Conservation (phyloP, 2,113 vertebrate species). For the Saguinus imperator region DNA sequence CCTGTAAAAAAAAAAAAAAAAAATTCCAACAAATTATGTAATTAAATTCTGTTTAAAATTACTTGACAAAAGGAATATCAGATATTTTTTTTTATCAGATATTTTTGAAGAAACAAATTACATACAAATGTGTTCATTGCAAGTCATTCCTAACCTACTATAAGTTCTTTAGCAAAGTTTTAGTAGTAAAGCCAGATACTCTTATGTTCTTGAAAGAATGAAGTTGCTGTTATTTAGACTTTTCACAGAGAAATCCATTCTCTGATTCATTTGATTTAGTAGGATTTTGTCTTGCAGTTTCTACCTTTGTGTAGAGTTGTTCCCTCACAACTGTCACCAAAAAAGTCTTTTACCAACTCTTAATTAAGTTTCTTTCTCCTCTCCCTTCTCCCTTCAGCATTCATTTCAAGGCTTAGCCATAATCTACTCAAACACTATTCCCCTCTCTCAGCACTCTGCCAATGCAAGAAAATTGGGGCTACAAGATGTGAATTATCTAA, state of each 20-base stretch:
- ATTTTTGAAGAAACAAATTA: constrained; percentile 49
- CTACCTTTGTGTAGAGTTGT: background rate
- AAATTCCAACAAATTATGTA: background rate
- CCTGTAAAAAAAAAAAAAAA: constrained; percentile 14
- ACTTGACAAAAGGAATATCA: background rate
- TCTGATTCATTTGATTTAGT: background rate
- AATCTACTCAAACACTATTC: background rate
- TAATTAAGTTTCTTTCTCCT: background rate
- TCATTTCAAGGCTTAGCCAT: background rate
- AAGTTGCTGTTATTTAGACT: constrained; percentile 1
- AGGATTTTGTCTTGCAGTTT: constrained; percentile 8
- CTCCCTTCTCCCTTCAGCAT: background rate
- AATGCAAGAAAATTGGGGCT: background rate
- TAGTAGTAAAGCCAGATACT: background rate
- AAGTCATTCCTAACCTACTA: constrained; percentile 27
- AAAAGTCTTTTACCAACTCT: background rate
- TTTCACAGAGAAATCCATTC: constrained; percentile 2
- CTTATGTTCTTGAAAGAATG: background rate
- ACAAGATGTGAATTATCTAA: background rate
- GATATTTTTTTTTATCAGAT: background rate
- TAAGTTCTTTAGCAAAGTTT: constrained; percentile 31
- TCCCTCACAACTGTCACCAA: background rate
- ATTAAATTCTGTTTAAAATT: constrained; percentile 39
- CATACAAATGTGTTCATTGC: background rate
- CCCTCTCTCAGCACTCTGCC: background rate